Base-by-base conservation (phyloP, 2,797 vertebrate genomes). In the Anguilla megastoma region DNA sequence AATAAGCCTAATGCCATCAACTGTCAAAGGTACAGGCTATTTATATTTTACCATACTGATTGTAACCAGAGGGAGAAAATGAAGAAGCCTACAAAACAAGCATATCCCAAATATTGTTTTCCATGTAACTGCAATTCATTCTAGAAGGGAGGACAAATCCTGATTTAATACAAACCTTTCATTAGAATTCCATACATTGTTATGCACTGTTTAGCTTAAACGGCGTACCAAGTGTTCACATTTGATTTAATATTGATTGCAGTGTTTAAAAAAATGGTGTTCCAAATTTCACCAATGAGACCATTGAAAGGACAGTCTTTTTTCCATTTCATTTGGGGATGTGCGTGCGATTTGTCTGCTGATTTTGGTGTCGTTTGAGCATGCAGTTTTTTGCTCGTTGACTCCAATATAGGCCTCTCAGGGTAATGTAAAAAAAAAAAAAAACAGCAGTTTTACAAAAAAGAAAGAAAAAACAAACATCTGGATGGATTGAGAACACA, bases 71-170 rank as follows among this genome's bases (percentile, higher is more conserved):
- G 30, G 24, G 54, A 85, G 86, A 88, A 63, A 66, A 79, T 1
- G 45, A 58, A 89, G 88, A 83, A 89, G 88, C 91, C 88, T 89
- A 87, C 89, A 90, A 91, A 90, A 86, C 85, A 88, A 27, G 56
- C 79, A 85, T 89, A 85, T 85, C 79, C 79, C 58, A 69, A 30
- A 27, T n/a, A n/a, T 66, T 66, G 36, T 66, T 27, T 66, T 33
- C n/a, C 52, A n/a, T 66, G 33, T 87, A n/a, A 50, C 27, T 50
- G 36, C 52, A 14, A 18, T 58, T 80, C 33, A 33, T 10, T 58
- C 48, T 50, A 41, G 18, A 74, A 74, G 2, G 12, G 2, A 36
- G 71, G 71, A 74, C 33, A 74, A 16, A 66, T 66, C 63, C 21
- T 2, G 24, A 66, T n/a, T 74, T 36, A 74, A 74, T 30, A 36